Base-by-base conservation (phyloP, 2,113 vertebrate species). In the Noctilio leporinus region DNA sequence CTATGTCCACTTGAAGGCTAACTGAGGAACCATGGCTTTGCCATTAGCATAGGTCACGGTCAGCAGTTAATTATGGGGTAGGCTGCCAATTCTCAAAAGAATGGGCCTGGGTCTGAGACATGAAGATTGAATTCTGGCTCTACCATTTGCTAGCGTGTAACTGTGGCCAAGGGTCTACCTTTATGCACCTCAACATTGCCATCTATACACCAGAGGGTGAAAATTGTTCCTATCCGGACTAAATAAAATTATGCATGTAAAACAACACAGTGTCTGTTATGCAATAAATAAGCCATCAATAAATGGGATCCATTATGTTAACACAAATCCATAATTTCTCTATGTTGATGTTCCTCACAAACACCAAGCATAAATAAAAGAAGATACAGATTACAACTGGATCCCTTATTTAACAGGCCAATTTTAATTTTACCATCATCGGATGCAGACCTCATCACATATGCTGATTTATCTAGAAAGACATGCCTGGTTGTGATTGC, bases 341-440 rank as follows among this genome's bases (percentile, higher is more conserved):
- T 22, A 49, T 30, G 65, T 70, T 95, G 57, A 76, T 14, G 86
- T n/a, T 76, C 80, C 85, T 84, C 83, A 47, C 53, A 35, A 82
- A 14, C 64, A 16, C 45, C 49, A 94, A 93, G 95, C 92, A 57
- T 65, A 97, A 45, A 3, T 96, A 43, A 51, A 83, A 97, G 72
- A n/a, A 97, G 92, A 97, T 93, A 69, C 14, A 65, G 81, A 26
- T 93, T 10, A 77, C 57, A 89, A 94, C 20, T 96, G 90, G 82
- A 96, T 94, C 93, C 59, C 38, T 57, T 96, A 88, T 93, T 95
- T 95, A 92, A 77, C 45, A 49, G 35, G 8, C 67, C 91, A 70
- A 91, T 93, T 93, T 85, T 93, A 97, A 91, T 95, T 97, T 88
- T 19, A 40, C 38, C 40, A 75, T 89, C 45, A 95, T 30, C 86